Conservation (phyloP, 2,113 vertebrate species). For the Amazona vittata region DNA sequence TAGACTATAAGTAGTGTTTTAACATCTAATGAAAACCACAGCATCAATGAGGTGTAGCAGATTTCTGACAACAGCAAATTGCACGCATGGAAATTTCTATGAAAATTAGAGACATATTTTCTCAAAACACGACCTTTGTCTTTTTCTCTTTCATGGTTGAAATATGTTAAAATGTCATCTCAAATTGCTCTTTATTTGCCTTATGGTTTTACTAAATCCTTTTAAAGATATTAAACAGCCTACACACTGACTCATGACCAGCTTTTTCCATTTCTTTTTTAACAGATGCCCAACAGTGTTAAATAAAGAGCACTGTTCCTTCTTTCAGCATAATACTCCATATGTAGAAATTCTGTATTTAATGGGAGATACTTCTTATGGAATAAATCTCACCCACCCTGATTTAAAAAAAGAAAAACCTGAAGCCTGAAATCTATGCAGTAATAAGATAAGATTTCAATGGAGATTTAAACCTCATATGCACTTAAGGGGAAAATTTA, state of each 20-base stretch:
- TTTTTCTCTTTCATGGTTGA: neutral
- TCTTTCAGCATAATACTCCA: neutral
- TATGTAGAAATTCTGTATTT: neutral
- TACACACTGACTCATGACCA: constrained; percentile 40
- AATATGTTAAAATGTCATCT: neutral
- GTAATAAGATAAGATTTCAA: neutral
- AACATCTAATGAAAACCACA: neutral
- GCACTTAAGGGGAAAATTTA: neutral
- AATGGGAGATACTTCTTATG: neutral
- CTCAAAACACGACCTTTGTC: neutral
- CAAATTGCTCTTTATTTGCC: constrained; percentile 3
- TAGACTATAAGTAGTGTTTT: neutral
- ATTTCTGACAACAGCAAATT: neutral
- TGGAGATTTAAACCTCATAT: neutral
- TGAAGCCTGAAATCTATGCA: neutral
- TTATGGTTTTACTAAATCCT: constrained; percentile 2
- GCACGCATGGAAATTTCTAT: neutral
- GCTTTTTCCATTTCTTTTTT: constrained; percentile 24
- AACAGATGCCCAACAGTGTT: neutral
- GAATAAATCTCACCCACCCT: neutral
- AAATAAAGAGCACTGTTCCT: neutral
- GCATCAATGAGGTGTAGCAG: neutral
- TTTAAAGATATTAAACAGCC: constrained; percentile 37
- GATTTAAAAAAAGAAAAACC: neutral
- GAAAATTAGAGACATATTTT: neutral